Evolutionary conservation across 2,113 vertebrate species (phyloP).

Genomic region (Scolopax mira): DNA sequence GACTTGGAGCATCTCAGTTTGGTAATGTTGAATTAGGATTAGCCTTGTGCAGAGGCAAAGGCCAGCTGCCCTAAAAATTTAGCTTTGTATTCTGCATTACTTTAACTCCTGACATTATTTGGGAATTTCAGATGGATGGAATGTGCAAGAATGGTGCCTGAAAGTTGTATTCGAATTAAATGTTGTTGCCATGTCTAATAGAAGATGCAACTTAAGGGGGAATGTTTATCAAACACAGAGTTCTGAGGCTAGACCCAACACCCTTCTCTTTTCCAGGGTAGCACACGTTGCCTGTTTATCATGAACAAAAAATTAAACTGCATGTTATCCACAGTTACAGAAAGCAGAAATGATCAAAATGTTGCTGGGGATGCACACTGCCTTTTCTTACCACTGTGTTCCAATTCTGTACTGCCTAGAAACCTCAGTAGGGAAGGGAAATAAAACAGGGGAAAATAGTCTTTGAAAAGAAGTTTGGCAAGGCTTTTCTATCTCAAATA

Average conservation of each 20-base stretch:
- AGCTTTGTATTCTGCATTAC: neutral
- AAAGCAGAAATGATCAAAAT: neutral
- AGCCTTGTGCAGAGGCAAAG: neutral
- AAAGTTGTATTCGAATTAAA: neutral
- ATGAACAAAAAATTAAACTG: neutral
- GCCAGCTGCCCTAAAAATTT: neutral
- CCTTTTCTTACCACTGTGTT: neutral
- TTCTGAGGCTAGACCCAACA: neutral
- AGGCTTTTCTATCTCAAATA: neutral
- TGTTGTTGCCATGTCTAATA: neutral
- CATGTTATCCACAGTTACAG: neutral
- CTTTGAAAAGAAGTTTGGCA: neutral
- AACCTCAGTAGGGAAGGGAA: neutral
- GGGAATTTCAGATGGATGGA: neutral
- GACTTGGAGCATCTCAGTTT: neutral
- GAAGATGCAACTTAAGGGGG: neutral
- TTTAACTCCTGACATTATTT: neutral
- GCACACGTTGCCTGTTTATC: neutral
- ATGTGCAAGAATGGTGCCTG: neutral
- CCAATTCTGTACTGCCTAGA: neutral
- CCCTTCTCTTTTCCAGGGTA: neutral
- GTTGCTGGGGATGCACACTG: neutral
- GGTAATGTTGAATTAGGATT: neutral
- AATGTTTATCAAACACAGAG: neutral
- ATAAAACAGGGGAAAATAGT: neutral